These are phyloP conservation scores for Noctua fimbriata DNA, from an alignment of 2,888 invertebrate species.

Conservation along the genomic window DNA sequence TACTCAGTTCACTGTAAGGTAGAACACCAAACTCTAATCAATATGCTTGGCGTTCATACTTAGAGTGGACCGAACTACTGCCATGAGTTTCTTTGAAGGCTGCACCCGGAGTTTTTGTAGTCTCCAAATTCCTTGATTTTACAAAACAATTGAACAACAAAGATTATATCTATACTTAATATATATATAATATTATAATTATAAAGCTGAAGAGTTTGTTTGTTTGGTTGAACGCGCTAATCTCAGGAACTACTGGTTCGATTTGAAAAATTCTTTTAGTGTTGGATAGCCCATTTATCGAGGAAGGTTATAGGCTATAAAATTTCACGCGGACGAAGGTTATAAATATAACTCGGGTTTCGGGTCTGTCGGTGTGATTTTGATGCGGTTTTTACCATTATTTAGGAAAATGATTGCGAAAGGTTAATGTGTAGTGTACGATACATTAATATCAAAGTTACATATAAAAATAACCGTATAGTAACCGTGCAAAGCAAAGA, in stretches of 20 bases:
- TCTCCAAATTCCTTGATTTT: conserved; percentile 33
- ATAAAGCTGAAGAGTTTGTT: too few relatives aligned
- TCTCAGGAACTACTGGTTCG: too few relatives aligned
- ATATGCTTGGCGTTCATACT: conserved; percentile 97
- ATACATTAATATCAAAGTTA: background rate
- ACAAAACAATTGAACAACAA: conserved; percentile 8
- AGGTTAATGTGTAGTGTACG: background rate
- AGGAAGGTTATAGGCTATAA: too few relatives aligned
- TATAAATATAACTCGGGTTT: background rate
- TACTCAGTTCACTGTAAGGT: conserved; percentile 98
- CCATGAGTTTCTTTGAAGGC: conserved; percentile 37
- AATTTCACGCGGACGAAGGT: too few relatives aligned
- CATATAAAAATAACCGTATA: background rate
- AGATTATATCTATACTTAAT: too few relatives aligned
- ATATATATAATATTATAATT: too few relatives aligned
- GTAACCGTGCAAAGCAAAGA: background rate
- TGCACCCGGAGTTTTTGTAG: background rate
- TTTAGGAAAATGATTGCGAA: background rate
- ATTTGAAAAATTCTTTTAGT: too few relatives aligned
- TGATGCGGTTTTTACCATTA: background rate
- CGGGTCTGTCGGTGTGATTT: background rate
- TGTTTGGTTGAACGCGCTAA: too few relatives aligned
- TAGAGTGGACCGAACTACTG: conserved; percentile 93
- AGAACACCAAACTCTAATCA: conserved; percentile 97
- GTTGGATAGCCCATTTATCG: too few relatives aligned